Conservation (phyloP, 2,797 vertebrate genomes). For the Bovichtus diacanthus region DNA sequence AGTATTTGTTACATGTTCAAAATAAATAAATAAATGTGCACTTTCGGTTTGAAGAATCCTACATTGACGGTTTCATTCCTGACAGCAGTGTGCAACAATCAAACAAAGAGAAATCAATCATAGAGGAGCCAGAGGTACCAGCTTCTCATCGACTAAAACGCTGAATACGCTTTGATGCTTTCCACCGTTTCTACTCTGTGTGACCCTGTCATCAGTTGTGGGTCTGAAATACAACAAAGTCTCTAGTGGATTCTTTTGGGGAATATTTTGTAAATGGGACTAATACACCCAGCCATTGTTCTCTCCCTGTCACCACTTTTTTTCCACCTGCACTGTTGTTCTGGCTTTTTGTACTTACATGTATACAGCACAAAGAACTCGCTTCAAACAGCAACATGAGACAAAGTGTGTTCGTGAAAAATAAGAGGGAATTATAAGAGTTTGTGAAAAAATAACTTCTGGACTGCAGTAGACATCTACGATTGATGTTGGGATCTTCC, state of each 20-base stretch:
- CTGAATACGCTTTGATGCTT: conserved; percentile 15
- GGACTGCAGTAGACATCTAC: conserved; percentile 5
- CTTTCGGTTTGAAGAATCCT: conserved; percentile 8
- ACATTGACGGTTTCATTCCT: not conserved
- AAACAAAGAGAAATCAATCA: conserved; percentile 19
- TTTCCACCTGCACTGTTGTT: not conserved
- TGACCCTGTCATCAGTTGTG: conserved; percentile 8
- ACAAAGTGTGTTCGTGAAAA: not conserved
- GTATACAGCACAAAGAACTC: not conserved
- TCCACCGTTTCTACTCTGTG: not conserved
- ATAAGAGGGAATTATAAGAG: not conserved
- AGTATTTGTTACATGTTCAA: no score
- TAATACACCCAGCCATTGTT: conserved; percentile 19
- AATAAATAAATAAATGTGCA: not conserved
- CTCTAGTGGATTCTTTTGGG: not conserved
- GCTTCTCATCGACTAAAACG: not conserved
- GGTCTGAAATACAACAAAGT: conserved; percentile 26
- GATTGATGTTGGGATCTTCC: conserved; percentile 23
- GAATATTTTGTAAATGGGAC: conserved; percentile 9
- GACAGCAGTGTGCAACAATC: not conserved
- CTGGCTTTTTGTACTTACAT: conserved; percentile 3
- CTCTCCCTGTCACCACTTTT: not conserved
- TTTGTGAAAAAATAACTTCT: conserved; percentile 15
- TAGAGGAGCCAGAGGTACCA: not conserved
- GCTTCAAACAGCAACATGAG: not conserved